Evolutionary conservation across 2,888 invertebrate species (phyloP).

Genomic region (Noctua comes): DNA sequence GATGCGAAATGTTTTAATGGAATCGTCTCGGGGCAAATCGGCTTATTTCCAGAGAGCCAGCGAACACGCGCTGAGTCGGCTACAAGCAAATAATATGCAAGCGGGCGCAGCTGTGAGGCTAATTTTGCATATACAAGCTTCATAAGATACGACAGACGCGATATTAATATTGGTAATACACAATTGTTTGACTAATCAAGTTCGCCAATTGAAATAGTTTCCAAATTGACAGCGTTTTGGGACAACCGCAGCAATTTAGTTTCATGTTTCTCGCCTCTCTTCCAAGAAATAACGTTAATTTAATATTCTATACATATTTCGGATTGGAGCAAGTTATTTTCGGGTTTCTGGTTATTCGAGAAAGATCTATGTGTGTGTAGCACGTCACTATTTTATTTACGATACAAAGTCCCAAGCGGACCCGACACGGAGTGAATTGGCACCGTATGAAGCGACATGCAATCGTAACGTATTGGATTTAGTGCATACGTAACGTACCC

Average conservation of each 20-base stretch:
- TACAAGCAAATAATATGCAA: slow-evolving; percentile 72
- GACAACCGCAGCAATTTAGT: slow-evolving; percentile 40
- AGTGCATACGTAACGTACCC: slow-evolving; percentile 51
- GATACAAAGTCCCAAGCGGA: slow-evolving; percentile 49
- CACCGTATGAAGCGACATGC: slow-evolving; percentile 60
- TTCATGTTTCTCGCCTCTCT: slow-evolving; percentile 23
- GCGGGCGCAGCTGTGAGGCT: slow-evolving; percentile 72
- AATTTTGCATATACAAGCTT: slow-evolving; percentile 74
- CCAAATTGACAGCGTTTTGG: slow-evolving; percentile 35
- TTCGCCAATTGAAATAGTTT: slow-evolving; percentile 42
- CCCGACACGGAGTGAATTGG: slow-evolving; percentile 60
- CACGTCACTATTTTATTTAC: slow-evolving; percentile 62
- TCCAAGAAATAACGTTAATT: slow-evolving; percentile 24
- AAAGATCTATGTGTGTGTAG: slow-evolving; percentile 32
- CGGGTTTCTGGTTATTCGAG: slow-evolving; percentile 23
- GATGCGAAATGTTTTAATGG: slow-evolving; percentile 52
- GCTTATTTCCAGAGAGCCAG: slow-evolving; percentile 70
- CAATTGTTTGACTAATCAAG: slow-evolving; percentile 54
- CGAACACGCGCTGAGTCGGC: slow-evolving; percentile 63
- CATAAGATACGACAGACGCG: slow-evolving; percentile 62
- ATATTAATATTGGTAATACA: slow-evolving; percentile 63
- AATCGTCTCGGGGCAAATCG: slow-evolving; percentile 64
- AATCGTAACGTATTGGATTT: slow-evolving; percentile 64
- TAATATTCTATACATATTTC: slow-evolving; percentile 37
- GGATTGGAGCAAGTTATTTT: slow-evolving; percentile 27